Evolutionary conservation across 2,797 vertebrate species (phyloP), one percentile per base, ranked within the genome.

Genomic region (Peromyscus nudipes): DNA sequence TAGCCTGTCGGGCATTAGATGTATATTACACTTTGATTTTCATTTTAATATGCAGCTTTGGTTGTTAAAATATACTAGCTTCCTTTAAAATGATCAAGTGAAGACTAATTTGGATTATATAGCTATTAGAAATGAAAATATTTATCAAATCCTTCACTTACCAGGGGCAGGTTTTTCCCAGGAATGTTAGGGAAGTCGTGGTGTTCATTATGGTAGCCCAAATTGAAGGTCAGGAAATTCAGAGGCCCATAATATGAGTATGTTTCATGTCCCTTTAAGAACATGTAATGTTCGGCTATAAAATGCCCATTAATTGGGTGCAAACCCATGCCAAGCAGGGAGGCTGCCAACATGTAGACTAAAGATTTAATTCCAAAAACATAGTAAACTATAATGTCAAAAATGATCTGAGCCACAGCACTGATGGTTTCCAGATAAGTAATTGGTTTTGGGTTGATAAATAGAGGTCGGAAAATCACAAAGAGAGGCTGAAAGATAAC

Each of bases 251-350:
- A 99, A 96, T 99, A 99, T 0, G 99, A 99, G 96, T 99, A 99
- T 5, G 99, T 99, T 97, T 99, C 99, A 0, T 99, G 99, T 40
- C 99, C 99, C 98, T 99, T 99, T 81, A 99, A 98, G 98, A 99
- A 99, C 99, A 99, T 99, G 95, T 99, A 99, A 98, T 99, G 99
- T 97, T 99, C 99, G 0, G 99, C 99, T 93, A 99, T 99, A 98
- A 99, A 99, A 98, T 99, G 99, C 89, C 99, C 99, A 0, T 99
- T 99, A 97, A 99, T 99, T 0, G 99, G 99, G 93, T 99, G 99
- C 90, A 99, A 97, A 27, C 99, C 99, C 98, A 99, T 99, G 37
- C 99, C 99, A 92, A 99, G 98, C 97, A 99, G 79, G 23, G 99
- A 99, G 34, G 99, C 99, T 14, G 99, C 99, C 97, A 99, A 97